These are phyloP conservation scores for Esperia sulphurella DNA, from an alignment of 2,888 invertebrate genomes.

Conservation along the genomic window DNA sequence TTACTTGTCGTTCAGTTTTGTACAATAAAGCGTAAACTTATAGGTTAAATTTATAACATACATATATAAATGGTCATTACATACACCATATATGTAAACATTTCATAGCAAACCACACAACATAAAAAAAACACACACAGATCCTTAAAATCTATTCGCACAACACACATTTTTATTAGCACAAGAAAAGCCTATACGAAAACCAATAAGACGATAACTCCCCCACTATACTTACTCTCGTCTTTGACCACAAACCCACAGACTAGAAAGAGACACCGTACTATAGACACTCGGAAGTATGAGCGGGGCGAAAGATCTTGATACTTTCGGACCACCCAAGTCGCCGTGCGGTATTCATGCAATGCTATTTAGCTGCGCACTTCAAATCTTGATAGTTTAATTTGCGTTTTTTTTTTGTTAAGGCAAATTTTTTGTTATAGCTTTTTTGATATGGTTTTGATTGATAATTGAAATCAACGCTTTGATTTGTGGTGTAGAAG, in stretches of 20 bases:
- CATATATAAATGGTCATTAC: too few species aligned
- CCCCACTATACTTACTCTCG: slow-evolving; percentile 30
- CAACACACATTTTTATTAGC: background rate
- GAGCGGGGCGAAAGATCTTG: slow-evolving; percentile 29
- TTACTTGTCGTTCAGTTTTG: too few species aligned
- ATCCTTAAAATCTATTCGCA: background rate
- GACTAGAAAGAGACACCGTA: slow-evolving; percentile 14
- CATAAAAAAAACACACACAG: too few species aligned
- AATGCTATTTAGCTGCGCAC: slow-evolving; percentile 41
- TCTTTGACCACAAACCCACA: slow-evolving; percentile 49
- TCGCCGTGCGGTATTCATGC: slow-evolving; percentile 46
- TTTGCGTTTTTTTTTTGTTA: slow-evolving; percentile 27
- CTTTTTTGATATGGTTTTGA: slow-evolving; percentile 15
- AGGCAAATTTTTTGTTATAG: slow-evolving; percentile 21
- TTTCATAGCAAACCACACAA: too few species aligned
- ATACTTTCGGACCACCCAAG: slow-evolving; percentile 68
- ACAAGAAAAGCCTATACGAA: background rate
- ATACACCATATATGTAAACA: too few species aligned
- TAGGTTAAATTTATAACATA: too few species aligned
- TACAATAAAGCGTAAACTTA: too few species aligned
- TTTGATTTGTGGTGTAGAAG: background rate
- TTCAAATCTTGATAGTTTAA: slow-evolving; percentile 58
- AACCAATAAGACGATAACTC: background rate
- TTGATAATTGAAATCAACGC: background rate
- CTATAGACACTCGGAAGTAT: slow-evolving; percentile 10